phyloP scores from a whole-genome alignment of 2,888 invertebrate genomes.

The Hirtodrosophila histrioides region DNA sequence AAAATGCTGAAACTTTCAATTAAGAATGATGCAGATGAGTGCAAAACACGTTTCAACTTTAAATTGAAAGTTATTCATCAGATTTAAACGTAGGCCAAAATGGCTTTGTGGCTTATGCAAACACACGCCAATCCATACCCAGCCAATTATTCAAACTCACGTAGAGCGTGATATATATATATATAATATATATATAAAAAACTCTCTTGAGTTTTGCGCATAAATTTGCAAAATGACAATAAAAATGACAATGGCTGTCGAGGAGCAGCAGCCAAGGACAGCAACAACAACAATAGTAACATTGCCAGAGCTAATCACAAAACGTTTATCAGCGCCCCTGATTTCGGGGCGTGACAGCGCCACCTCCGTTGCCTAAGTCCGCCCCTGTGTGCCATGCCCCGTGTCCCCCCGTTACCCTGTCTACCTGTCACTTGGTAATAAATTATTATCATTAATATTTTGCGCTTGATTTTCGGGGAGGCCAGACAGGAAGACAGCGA shows the following conservation, averaged over 20 bases:
- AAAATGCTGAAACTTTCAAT: too few species aligned
- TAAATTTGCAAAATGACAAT: constrained; percentile 66
- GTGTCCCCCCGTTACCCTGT: constrained; percentile 27
- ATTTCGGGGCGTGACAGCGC: constrained; percentile 41
- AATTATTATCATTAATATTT: constrained; percentile 75
- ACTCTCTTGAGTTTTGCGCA: constrained; percentile 48
- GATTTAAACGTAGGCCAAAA: background rate
- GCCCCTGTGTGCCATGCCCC: too few species aligned
- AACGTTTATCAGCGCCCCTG: constrained; percentile 62
- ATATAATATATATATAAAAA: too few species aligned
- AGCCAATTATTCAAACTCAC: constrained; percentile 50
- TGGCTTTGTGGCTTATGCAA: constrained; percentile 26
- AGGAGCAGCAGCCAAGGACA: constrained; percentile 7
- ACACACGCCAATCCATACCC: constrained; percentile 5
- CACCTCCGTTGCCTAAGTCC: constrained; percentile 8
- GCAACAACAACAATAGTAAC: constrained; percentile 21
- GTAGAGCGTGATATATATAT: constrained; percentile 33
- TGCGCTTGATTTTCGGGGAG: constrained; percentile 61
- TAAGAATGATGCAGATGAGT: too few species aligned
- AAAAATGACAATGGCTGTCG: constrained; percentile 57
- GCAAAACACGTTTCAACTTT: background rate
- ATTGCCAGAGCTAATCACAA: constrained; percentile 61
- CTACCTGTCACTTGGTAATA: constrained; percentile 70
- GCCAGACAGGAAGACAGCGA: constrained; percentile 25
- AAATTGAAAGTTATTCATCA: background rate